phyloP scores from a whole-genome alignment of 2,888 invertebrate species.

The Hypsopygia costalis region DNA sequence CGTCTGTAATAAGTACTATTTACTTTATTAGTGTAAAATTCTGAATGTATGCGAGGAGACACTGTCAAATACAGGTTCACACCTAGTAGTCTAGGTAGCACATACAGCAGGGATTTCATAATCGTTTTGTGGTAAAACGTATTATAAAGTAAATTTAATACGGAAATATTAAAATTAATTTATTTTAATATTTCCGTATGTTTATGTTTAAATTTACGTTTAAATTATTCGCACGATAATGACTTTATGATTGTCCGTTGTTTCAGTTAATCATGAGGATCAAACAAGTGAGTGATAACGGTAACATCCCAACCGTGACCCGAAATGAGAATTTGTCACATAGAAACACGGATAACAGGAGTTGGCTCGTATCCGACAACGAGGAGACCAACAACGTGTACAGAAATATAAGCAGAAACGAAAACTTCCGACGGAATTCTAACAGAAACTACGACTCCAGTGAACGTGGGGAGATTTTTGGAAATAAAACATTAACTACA shows the following conservation, averaged over 20 bases:
- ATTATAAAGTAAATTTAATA: too few relatives aligned
- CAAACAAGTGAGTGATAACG: constrained; percentile 52
- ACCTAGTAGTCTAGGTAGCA: too few relatives aligned
- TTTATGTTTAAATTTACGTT: too few relatives aligned
- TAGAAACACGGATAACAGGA: constrained; percentile 34
- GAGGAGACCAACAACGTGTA: constrained; percentile 27
- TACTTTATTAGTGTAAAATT: too few relatives aligned
- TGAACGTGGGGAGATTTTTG: constrained; percentile 33
- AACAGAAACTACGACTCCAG: constrained; percentile 34
- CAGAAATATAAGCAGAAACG: constrained; percentile 28
- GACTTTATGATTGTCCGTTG: neutral
- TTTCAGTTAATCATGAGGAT: constrained; percentile 68
- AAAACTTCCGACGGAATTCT: constrained; percentile 29
- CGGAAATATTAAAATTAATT: too few relatives aligned
- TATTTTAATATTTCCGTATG: too few relatives aligned
- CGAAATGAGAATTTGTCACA: constrained; percentile 33
- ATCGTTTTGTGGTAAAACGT: too few relatives aligned
- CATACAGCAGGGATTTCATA: too few relatives aligned
- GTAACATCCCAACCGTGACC: constrained; percentile 46
- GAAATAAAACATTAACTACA: constrained; percentile 28
- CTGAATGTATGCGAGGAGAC: too few relatives aligned
- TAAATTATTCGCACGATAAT: too few relatives aligned
- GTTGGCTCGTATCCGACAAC: constrained; percentile 37
- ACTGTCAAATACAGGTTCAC: too few relatives aligned
- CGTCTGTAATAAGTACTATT: too few relatives aligned